Percentiles rank a stretch among this genome's conserved stretches.
These are phyloP conservation scores for Sylvilagus bachmani DNA, from an alignment of 2,113 vertebrate species.

Conservation along the genomic window DNA sequence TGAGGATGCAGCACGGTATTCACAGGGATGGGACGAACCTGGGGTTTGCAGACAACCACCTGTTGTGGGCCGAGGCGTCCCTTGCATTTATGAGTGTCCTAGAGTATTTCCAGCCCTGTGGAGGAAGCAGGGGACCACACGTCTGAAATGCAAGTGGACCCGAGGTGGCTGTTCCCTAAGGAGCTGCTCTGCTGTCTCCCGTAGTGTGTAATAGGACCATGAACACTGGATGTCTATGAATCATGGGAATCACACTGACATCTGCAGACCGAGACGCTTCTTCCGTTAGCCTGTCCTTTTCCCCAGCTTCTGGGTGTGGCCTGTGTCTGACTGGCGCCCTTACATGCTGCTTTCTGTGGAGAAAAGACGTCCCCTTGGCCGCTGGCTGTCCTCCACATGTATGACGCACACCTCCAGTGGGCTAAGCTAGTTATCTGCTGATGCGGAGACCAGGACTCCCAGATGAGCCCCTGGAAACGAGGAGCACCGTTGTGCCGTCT, in stretches of 20 bases:
- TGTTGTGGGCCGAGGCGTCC: neutral
- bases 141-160: neutral
- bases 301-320: neutral
- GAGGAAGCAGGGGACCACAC: neutral
- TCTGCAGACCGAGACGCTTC: neutral
- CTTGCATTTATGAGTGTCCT: neutral
- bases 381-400: neutral
- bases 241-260: neutral
- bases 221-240: neutral
- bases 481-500: neutral
- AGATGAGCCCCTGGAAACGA: constrained; percentile 17
- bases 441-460: neutral
- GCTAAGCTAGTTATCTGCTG: neutral
- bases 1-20: neutral
- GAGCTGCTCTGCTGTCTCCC: neutral
- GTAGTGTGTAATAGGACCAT: neutral
- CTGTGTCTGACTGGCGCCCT: neutral
- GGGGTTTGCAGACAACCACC: neutral
- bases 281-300: neutral
- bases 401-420: neutral
- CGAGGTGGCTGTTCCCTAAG: neutral
- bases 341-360: neutral
- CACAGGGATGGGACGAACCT: neutral
- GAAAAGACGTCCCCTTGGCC: neutral
- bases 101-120: neutral